phyloP scores from a whole-genome alignment of 2,113 vertebrate genomes.

The Progne subis region DNA sequence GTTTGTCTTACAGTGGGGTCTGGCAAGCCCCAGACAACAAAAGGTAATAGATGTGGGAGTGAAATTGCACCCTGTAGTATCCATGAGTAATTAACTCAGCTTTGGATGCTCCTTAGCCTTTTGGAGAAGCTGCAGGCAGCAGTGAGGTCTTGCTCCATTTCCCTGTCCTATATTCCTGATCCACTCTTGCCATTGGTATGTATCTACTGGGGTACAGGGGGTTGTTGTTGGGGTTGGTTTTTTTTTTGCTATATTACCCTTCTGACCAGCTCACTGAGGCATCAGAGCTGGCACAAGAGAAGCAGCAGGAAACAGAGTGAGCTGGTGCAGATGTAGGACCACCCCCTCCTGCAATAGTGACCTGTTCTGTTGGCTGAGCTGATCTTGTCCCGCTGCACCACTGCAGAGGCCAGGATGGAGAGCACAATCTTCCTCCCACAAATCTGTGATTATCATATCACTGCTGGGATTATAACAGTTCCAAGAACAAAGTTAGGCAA shows the following conservation, averaged over 20 bases:
- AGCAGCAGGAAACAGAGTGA: neutral
- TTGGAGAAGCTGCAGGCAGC: neutral
- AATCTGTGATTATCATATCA: neutral
- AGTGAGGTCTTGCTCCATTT: neutral
- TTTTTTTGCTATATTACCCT: neutral
- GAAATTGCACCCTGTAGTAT: neutral
- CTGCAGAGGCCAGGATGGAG: neutral
- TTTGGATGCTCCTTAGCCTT: neutral
- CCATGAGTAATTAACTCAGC: neutral
- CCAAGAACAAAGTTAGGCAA: neutral
- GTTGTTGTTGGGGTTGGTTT: accelerated
- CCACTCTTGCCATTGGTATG: neutral
- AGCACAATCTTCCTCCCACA: neutral
- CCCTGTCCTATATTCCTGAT: neutral
- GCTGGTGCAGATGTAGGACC: neutral
- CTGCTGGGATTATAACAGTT: neutral
- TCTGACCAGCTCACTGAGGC: neutral
- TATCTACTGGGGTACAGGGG: neutral
- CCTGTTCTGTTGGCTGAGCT: neutral
- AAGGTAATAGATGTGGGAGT: neutral
- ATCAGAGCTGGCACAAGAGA: neutral
- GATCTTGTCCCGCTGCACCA: accelerated
- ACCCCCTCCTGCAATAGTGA: neutral
- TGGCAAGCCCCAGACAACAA: neutral
- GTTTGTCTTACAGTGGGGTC: neutral